phyloP scores from a whole-genome alignment of 2,888 invertebrate genomes.

The Philereme transversata region DNA sequence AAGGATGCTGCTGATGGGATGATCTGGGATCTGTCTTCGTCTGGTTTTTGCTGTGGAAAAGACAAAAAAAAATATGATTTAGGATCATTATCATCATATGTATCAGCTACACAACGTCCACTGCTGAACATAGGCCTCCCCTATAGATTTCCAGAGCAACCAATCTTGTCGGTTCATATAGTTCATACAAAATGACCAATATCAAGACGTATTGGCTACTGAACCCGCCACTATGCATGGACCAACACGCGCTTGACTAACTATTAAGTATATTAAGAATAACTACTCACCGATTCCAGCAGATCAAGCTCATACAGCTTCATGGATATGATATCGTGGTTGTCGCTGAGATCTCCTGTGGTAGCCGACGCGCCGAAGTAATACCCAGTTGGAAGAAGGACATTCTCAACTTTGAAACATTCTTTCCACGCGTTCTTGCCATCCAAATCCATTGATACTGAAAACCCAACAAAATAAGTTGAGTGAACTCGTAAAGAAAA shows the following conservation, averaged over 20 bases:
- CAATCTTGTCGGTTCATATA: too few species aligned
- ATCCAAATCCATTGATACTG: slow-evolving; percentile 96
- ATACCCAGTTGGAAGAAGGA: slow-evolving; percentile 97
- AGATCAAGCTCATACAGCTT: slow-evolving; percentile 96
- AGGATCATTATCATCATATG: too few species aligned
- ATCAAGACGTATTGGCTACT: too few species aligned
- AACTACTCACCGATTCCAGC: slow-evolving; percentile 80
- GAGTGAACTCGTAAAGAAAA: neutral
- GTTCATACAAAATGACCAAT: too few species aligned
- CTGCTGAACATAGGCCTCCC: too few species aligned
- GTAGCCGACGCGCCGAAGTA: slow-evolving; percentile 97
- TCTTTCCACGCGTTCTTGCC: slow-evolving; percentile 97
- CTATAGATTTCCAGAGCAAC: too few species aligned
- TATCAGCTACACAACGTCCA: too few species aligned
- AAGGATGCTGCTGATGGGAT: slow-evolving; percentile 94
- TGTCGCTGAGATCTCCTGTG: slow-evolving; percentile 98
- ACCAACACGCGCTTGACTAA: too few species aligned
- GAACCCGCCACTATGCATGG: too few species aligned
- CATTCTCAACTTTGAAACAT: slow-evolving; percentile 95
- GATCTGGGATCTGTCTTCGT: slow-evolving; percentile 91
- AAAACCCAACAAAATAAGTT: neutral
- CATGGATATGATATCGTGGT: slow-evolving; percentile 96
- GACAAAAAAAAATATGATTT: slow-evolving; percentile 15
- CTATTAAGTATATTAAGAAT: neutral
- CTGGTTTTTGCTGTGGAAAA: slow-evolving; percentile 80